Conservation (phyloP, 2,888 invertebrate species). For the Augiades crinisus region DNA sequence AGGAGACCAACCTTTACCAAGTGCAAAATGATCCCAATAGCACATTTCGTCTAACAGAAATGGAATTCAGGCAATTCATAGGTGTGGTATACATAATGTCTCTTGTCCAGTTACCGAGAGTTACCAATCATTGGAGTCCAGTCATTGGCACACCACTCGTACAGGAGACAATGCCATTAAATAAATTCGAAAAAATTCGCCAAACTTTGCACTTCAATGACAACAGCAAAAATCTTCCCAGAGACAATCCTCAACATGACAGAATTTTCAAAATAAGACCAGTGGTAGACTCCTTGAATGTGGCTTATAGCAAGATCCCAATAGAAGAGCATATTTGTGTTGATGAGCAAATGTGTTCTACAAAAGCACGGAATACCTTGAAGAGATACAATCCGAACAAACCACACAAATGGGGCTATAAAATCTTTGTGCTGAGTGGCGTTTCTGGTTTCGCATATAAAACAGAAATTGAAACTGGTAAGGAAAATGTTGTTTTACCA, state of each 20-base stretch:
- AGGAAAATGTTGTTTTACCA: conserved; percentile 32
- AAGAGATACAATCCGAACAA: conserved; percentile 46
- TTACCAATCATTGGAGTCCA: neutral
- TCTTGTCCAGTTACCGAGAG: neutral
- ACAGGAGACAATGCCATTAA: neutral
- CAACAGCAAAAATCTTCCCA: neutral
- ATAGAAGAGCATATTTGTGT: conserved; percentile 35
- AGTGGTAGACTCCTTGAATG: conserved; percentile 32
- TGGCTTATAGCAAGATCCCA: conserved; percentile 26
- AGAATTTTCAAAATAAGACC: conserved; percentile 30
- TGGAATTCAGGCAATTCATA: neutral
- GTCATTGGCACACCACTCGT: neutral
- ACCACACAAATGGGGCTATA: conserved; percentile 32
- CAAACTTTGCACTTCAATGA: conserved; percentile 4
- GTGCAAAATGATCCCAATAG: conserved; percentile 7
- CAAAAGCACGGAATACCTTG: conserved; percentile 36
- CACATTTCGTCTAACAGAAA: neutral
- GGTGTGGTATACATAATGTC: neutral
- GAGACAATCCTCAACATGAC: neutral
- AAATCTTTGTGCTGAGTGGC: conserved; percentile 40
- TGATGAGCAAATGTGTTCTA: conserved; percentile 42
- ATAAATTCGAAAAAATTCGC: conserved; percentile 1
- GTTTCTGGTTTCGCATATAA: conserved; percentile 41
- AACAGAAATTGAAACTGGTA: conserved; percentile 41
- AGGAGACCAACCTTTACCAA: conserved; percentile 1